Evolutionary conservation across 2,113 vertebrate species (phyloP).

Genomic region (Cyphomyrus plagiostoma): DNA sequence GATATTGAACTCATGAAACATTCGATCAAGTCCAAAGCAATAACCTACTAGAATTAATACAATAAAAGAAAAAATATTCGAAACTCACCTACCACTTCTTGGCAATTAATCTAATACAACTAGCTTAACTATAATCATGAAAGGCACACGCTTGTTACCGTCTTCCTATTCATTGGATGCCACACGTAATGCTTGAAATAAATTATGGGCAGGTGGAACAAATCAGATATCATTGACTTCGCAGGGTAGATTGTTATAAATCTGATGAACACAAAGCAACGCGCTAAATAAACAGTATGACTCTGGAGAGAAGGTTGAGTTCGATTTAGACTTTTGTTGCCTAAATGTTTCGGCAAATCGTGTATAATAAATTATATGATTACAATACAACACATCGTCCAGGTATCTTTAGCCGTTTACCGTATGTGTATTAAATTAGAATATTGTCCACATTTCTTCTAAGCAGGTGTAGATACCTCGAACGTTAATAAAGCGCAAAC

Average conservation of each 20-base stretch:
- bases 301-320: neutral
- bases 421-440: neutral
- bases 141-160: neutral
- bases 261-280: neutral
- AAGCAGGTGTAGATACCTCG: neutral
- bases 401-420: neutral
- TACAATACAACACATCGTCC: neutral
- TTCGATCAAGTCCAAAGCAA: neutral
- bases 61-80: neutral
- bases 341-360: neutral
- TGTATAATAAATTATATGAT: neutral
- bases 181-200: neutral
- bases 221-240: neutral
- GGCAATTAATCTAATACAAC: neutral
- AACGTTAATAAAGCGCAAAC: neutral
- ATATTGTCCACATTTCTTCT: neutral
- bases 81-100: neutral
- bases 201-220: slow-evolving; percentile 9
- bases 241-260: neutral
- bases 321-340: neutral
- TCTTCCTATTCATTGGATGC: neutral
- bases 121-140: neutral
- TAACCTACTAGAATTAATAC: neutral
- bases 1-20: neutral
- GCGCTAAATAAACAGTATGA: too few relatives aligned